A percentile compares a stretch with the other conserved stretches of the same genome.
These are phyloP conservation scores for Oscheius onirici DNA, from an alignment of 2,888 invertebrate genomes.

Conservation along the genomic window DNA sequence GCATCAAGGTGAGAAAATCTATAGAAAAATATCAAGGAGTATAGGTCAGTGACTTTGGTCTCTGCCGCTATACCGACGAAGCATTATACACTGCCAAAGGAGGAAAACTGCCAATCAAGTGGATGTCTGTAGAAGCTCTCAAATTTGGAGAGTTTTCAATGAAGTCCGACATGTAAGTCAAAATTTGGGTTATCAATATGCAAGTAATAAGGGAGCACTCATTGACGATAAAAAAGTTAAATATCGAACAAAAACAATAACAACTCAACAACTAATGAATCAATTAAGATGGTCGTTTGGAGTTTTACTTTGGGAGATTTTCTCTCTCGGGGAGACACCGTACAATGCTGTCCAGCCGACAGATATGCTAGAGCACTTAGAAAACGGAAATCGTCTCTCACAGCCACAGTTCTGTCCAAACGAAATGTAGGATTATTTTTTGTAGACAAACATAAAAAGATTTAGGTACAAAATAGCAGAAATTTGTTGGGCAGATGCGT, in stretches of 20 bases:
- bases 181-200: too few relatives aligned
- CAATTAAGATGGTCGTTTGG: slow-evolving; percentile 61
- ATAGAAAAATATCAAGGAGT: too few relatives aligned
- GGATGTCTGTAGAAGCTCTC: slow-evolving; percentile 63
- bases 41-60: slow-evolving; percentile 65
- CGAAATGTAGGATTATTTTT: slow-evolving; percentile 46
- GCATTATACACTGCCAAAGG: slow-evolving; percentile 61
- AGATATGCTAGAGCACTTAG: slow-evolving; percentile 57
- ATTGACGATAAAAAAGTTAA: too few relatives aligned
- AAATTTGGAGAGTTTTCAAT: slow-evolving; percentile 59
- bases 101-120: slow-evolving; percentile 63
- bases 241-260: too few relatives aligned
- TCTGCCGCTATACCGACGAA: slow-evolving; percentile 59
- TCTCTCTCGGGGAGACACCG: slow-evolving; percentile 60
- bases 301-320: slow-evolving; percentile 57
- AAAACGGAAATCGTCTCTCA: slow-evolving; percentile 49
- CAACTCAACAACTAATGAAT: too few relatives aligned
- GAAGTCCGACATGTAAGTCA: slow-evolving; percentile 60
- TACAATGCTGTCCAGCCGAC: slow-evolving; percentile 57
- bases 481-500: slow-evolving; percentile 44
- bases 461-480: slow-evolving; percentile 54
- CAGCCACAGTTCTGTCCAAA: slow-evolving; percentile 57
- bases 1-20: slow-evolving; percentile 53
- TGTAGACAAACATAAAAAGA: background rate
- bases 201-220: too few relatives aligned